Conservation (phyloP, 2,113 vertebrate species). For the Notarius lentiginosus region DNA sequence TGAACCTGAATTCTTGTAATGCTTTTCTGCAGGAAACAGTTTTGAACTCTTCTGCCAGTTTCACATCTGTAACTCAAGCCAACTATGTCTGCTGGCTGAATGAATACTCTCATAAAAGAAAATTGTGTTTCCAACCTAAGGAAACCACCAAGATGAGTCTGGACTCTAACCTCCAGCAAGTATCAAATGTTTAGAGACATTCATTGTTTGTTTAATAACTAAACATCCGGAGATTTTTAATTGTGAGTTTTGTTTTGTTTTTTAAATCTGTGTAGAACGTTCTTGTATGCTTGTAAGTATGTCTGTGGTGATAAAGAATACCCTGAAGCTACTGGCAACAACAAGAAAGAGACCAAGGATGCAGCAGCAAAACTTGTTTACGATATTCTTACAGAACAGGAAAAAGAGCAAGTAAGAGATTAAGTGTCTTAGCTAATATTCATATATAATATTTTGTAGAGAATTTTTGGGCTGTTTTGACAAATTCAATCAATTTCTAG, state of each 20-base stretch:
- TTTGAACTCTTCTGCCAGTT: not conserved
- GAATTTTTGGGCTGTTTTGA: not conserved
- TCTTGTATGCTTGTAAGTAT: slow-evolving; percentile 54
- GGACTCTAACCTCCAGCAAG: slow-evolving; percentile 48
- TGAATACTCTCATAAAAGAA: slow-evolving; percentile 60
- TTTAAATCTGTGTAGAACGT: not conserved
- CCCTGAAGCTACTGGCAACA: slow-evolving; percentile 56
- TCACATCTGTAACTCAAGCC: not conserved
- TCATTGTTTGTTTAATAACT: not conserved
- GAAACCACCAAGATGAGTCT: slow-evolving; percentile 34
- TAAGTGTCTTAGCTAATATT: not conserved
- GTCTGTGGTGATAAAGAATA: slow-evolving; percentile 56
- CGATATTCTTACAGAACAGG: slow-evolving; percentile 32
- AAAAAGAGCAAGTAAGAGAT: slow-evolving; percentile 49
- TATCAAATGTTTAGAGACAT: not conserved
- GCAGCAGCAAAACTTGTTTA: slow-evolving; percentile 64
- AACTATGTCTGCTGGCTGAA: slow-evolving; percentile 69
- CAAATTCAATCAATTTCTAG: slow-evolving; percentile 46
- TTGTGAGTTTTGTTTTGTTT: not conserved
- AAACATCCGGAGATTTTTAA: not conserved
- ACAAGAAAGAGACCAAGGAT: slow-evolving; percentile 67
- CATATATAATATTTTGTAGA: not conserved
- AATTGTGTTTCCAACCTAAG: not conserved
- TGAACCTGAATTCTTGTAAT: not conserved
- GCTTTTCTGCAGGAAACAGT: slow-evolving; percentile 9